Percentiles rank a stretch among this genome's conserved stretches.
phyloP scores from a whole-genome alignment of 2,113 vertebrate genomes.

The Oriolus oriolus region DNA sequence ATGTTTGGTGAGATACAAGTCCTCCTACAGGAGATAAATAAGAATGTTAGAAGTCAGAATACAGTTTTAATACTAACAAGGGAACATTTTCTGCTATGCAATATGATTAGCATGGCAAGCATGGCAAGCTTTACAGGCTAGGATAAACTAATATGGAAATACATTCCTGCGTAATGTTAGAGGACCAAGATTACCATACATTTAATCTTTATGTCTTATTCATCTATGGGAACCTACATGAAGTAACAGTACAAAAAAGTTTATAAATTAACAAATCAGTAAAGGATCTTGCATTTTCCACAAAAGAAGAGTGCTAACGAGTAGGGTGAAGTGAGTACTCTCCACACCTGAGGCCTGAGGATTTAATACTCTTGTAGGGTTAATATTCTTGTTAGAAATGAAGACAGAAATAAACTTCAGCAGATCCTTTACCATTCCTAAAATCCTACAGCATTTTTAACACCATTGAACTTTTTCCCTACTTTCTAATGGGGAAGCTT shows the following conservation, averaged over 20 bases:
- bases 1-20: neutral
- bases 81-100: neutral
- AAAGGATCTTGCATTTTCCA: neutral
- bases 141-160: neutral
- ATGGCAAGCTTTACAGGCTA: neutral
- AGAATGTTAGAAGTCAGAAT: neutral
- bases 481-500: neutral
- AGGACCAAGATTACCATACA: neutral
- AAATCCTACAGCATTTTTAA: neutral
- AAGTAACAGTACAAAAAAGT: neutral
- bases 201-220: neutral
- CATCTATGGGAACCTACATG: neutral
- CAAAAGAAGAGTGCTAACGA: neutral
- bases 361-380: neutral
- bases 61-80: neutral
- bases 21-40: neutral
- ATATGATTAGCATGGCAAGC: neutral
- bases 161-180: neutral
- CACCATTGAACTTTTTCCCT: neutral
- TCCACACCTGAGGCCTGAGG: neutral
- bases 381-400: neutral
- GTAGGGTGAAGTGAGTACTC: neutral
- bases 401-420: neutral
- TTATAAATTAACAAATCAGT: neutral
- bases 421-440: neutral